A percentile compares a stretch with the other conserved stretches of the same genome.
These are phyloP conservation scores for Phymatocera aterrima DNA, from an alignment of 2,888 invertebrate genomes.

Conservation along the genomic window DNA sequence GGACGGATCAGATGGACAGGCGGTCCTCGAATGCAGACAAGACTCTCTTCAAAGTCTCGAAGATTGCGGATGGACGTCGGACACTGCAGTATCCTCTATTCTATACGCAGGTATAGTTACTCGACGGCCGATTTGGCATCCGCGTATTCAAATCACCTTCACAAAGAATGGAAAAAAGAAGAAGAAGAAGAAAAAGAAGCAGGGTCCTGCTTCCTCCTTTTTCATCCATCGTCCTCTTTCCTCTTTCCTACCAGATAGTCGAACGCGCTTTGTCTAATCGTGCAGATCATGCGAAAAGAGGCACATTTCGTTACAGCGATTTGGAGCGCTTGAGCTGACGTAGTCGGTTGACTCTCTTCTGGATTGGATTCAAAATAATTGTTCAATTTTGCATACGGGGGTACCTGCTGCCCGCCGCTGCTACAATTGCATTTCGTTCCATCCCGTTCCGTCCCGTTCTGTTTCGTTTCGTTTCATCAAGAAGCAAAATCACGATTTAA, in stretches of 20 bases:
- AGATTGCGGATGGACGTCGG: slow-evolving; percentile 18
- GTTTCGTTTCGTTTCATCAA: neutral
- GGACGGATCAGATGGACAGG: slow-evolving; percentile 45
- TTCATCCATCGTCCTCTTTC: too few relatives aligned
- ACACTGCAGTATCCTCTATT: neutral
- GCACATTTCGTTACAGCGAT: slow-evolving; percentile 54
- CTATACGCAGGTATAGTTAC: neutral
- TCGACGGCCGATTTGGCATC: slow-evolving; percentile 63
- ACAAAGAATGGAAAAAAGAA: slow-evolving; percentile 30
- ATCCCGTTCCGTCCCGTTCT: too few relatives aligned
- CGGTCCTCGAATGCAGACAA: slow-evolving; percentile 25
- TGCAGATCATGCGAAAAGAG: neutral
- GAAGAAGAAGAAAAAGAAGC: too few relatives aligned
- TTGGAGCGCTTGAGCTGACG: too few relatives aligned
- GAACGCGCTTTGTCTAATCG: neutral
- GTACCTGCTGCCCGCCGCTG: too few relatives aligned
- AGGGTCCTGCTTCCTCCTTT: slow-evolving; percentile 1
- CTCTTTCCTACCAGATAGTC: too few relatives aligned
- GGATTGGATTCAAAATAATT: slow-evolving; percentile 68
- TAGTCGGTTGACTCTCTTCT: too few relatives aligned
- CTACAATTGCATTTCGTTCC: too few relatives aligned
- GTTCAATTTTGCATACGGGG: too few relatives aligned
- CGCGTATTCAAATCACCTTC: slow-evolving; percentile 68
- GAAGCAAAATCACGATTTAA: neutral
- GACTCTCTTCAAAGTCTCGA: neutral